These are phyloP conservation scores for Anolis carolinensis DNA, from an alignment of 2,113 vertebrate genomes.

Conservation along the genomic window DNA sequence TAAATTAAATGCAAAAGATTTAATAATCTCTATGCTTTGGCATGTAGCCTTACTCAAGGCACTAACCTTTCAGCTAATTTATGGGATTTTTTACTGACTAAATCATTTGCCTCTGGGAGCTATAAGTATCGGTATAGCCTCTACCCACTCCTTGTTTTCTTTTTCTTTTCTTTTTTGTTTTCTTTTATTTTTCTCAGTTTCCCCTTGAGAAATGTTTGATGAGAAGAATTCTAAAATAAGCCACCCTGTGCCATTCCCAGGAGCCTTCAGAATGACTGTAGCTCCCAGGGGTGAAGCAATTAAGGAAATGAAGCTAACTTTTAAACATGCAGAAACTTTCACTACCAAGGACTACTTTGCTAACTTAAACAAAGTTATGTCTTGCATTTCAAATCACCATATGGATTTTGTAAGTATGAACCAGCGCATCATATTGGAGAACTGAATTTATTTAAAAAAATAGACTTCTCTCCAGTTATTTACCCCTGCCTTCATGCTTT, in stretches of 20 bases:
- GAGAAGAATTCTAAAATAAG: neutral
- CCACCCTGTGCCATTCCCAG: neutral
- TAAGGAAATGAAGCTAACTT: neutral
- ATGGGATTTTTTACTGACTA: conserved; percentile 17
- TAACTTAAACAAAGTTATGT: neutral
- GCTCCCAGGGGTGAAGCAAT: neutral
- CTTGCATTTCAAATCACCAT: neutral
- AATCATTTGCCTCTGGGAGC: neutral
- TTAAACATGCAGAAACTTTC: neutral
- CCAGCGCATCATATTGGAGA: neutral
- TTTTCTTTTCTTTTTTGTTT: neutral
- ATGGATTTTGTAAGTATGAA: neutral
- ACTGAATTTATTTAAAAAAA: neutral
- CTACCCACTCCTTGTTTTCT: neutral
- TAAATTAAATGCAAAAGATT: conserved; percentile 23
- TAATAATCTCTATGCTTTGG: conserved; percentile 21
- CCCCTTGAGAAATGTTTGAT: neutral
- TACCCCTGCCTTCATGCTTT: too few species aligned
- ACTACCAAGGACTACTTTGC: neutral
- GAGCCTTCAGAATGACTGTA: neutral
- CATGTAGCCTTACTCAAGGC: conserved; percentile 13
- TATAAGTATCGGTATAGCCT: neutral
- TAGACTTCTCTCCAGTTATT: neutral
- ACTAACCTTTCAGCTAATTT: conserved; percentile 23
- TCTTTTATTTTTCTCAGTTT: conserved; percentile 1